Evolutionary conservation across 2,113 vertebrate species (phyloP).

Genomic region (Burhinus oedicnemus): DNA sequence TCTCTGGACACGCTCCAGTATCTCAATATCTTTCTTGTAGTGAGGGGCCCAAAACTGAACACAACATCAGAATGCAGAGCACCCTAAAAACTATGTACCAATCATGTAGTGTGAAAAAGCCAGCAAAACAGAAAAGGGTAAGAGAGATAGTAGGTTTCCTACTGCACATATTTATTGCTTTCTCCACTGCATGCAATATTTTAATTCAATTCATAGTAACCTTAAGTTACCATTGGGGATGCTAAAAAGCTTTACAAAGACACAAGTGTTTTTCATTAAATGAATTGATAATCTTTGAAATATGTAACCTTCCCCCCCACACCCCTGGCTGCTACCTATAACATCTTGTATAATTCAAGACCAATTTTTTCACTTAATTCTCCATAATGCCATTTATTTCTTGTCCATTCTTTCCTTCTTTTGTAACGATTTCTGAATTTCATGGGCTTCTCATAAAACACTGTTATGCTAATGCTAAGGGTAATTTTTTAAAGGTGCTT

Average conservation of each 20-base stretch:
- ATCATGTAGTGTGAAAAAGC: background rate
- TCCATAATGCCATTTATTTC: background rate
- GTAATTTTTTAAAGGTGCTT: conserved; percentile 20
- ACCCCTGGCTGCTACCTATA: background rate
- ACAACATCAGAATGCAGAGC: background rate
- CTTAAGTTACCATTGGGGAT: background rate
- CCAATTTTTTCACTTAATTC: background rate
- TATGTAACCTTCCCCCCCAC: background rate
- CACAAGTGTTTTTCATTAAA: background rate
- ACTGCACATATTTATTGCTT: background rate
- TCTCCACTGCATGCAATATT: background rate
- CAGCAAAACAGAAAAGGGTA: background rate
- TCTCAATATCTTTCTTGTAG: too few relatives aligned
- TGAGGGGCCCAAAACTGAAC: too few relatives aligned
- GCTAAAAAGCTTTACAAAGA: conserved; percentile 14
- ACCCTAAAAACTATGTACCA: background rate
- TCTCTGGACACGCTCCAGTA: too few relatives aligned
- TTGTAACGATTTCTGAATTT: background rate
- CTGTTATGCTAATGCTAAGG: background rate
- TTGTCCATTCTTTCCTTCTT: background rate
- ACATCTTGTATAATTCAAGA: background rate
- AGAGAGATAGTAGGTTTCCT: background rate
- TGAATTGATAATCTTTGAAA: background rate
- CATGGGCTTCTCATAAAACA: background rate
- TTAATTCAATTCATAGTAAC: background rate